Conservation (phyloP, 2,113 vertebrate genomes). For the Paralichthys olivaceus region DNA sequence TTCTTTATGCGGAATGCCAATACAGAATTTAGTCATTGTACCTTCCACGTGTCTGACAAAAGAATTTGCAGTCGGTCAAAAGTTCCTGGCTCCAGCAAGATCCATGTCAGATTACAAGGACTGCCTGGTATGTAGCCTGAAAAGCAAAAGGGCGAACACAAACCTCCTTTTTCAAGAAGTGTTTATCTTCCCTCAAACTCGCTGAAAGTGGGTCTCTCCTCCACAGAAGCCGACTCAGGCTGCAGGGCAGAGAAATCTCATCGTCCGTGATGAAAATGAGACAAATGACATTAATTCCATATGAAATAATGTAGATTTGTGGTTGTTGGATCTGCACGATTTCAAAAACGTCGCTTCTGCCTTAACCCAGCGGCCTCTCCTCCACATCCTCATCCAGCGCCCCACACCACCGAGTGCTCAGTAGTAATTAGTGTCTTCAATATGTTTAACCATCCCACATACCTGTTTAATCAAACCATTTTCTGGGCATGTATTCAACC, state of each 20-base stretch:
- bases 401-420: slow-evolving; percentile 61
- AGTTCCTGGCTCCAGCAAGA: not conserved
- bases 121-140: not conserved
- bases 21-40: no score
- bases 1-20: not conserved
- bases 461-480: slow-evolving; percentile 75
- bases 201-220: not conserved
- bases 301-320: slow-evolving; percentile 64
- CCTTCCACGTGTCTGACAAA: no score
- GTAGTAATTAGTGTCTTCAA: slow-evolving; percentile 77
- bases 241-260: slow-evolving; percentile 27
- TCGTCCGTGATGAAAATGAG: slow-evolving; percentile 30
- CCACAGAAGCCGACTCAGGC: slow-evolving; percentile 9
- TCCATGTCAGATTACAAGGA: no score
- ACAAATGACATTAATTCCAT: slow-evolving; percentile 56
- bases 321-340: slow-evolving; percentile 51
- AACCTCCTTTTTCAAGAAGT: not conserved
- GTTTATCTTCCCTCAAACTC: not conserved
- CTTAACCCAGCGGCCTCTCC: slow-evolving; percentile 51
- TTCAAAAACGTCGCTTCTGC: slow-evolving; percentile 46
- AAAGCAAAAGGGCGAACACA: not conserved
- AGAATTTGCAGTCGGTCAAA: no score
- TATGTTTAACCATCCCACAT: slow-evolving; percentile 74
- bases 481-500: slow-evolving; percentile 70
- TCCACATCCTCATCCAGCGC: slow-evolving; percentile 69